phyloP scores from a whole-genome alignment of 2,888 invertebrate species.

The Ornithoptera priamus region DNA sequence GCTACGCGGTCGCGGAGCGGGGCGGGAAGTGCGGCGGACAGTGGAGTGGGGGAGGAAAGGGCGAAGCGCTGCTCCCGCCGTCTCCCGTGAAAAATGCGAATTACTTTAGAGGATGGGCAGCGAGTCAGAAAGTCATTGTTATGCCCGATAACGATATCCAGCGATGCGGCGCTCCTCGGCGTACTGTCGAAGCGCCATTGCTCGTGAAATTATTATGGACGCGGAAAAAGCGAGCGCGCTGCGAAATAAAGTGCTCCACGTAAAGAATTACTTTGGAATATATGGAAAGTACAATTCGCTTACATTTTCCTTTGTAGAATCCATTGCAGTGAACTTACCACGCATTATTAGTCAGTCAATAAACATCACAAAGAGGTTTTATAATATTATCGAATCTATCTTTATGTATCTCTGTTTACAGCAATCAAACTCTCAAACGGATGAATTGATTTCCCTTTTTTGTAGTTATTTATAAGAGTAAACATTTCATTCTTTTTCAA shows the following conservation, averaged over 20 bases:
- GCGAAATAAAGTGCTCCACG: slow-evolving; percentile 4
- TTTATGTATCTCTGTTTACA: too few species aligned
- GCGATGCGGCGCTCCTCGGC: slow-evolving; percentile 48
- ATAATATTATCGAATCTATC: too few species aligned
- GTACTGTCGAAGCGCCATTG: slow-evolving; percentile 45
- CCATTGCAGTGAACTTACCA: too few species aligned
- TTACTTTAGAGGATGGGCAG: slow-evolving; percentile 45
- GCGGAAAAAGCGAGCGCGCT: slow-evolving; percentile 47
- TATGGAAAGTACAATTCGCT: too few species aligned
- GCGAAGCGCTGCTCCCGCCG: slow-evolving; percentile 8
- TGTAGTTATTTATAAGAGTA: too few species aligned
- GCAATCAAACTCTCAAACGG: too few species aligned
- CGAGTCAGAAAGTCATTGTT: slow-evolving; percentile 77
- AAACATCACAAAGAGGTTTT: too few species aligned
- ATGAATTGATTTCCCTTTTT: too few species aligned
- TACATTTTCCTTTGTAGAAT: too few species aligned
- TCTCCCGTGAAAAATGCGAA: slow-evolving; percentile 44
- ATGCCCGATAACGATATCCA: slow-evolving; percentile 63
- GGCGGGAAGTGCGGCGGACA: slow-evolving; percentile 1
- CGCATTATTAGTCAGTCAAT: too few species aligned
- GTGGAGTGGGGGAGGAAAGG: background rate
- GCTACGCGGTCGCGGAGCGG: slow-evolving; percentile 1
- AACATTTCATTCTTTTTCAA: too few species aligned
- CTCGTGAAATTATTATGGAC: slow-evolving; percentile 66
- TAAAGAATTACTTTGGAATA: too few species aligned